These are phyloP conservation scores for Tetragnatha montana DNA, from an alignment of 2,888 invertebrate species.

Conservation along the genomic window DNA sequence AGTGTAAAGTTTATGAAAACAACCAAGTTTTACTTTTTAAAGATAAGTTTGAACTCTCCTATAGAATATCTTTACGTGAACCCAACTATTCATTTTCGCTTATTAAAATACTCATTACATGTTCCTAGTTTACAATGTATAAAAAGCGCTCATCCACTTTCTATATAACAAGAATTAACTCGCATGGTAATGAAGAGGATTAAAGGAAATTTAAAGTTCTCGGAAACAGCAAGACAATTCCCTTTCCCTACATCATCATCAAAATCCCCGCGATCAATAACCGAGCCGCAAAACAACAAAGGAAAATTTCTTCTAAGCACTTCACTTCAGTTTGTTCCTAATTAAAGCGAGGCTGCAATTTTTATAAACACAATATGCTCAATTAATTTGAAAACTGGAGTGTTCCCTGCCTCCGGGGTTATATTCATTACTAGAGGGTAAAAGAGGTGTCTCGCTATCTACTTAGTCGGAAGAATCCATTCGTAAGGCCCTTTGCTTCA, in stretches of 20 bases:
- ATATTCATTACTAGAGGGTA: constrained; percentile 42
- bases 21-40: no score
- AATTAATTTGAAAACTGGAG: constrained; percentile 63
- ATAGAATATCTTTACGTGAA: no score
- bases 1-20: no score
- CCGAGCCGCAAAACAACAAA: constrained; percentile 25
- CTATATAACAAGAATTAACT: no score
- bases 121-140: no score
- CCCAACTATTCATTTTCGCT: no score
- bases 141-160: no score
- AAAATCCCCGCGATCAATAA: constrained; percentile 39
- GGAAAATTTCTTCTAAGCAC: constrained; percentile 51
- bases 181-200: no score
- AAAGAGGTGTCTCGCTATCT: constrained; percentile 37
- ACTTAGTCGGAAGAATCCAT: constrained; percentile 35
- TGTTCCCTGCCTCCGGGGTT: constrained; percentile 27
- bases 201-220: no score
- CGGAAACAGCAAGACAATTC: no score
- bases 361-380: constrained; percentile 63
- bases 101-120: no score
- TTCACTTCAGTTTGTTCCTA: constrained; percentile 59
- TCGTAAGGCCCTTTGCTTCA: constrained; percentile 30
- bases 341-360: constrained; percentile 58
- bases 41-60: no score
- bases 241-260: constrained; percentile 7